phyloP scores from a whole-genome alignment of 1,140 invertebrate genomes.

The Drosophila orosa region DNA sequence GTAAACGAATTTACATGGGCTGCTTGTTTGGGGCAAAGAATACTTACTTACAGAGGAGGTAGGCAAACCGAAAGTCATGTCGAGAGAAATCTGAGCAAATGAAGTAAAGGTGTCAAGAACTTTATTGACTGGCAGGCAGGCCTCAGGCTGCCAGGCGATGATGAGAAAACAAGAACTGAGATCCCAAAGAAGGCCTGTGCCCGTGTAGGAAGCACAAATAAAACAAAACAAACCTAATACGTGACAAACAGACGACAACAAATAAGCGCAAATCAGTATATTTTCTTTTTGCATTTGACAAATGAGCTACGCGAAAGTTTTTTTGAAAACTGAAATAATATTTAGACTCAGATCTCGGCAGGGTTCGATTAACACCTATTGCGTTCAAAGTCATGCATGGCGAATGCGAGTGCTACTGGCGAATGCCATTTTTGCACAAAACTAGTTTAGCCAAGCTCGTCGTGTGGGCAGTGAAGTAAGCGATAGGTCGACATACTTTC shows the following conservation, averaged over 20 bases:
- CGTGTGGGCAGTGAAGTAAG: slow-evolving; percentile 59
- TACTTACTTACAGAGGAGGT: slow-evolving; percentile 7
- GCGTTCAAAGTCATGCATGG: slow-evolving; percentile 68
- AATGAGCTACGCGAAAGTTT: slow-evolving; percentile 79
- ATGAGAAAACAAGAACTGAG: slow-evolving; percentile 34
- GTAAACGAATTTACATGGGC: slow-evolving; percentile 38
- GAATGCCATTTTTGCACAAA: slow-evolving; percentile 30
- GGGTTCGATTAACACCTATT: slow-evolving; percentile 68
- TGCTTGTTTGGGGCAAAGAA: slow-evolving; percentile 12
- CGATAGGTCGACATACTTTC: slow-evolving; percentile 73
- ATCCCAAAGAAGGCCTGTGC: slow-evolving; percentile 2
- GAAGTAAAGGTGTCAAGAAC: slow-evolving; percentile 81
- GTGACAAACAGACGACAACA: slow-evolving; percentile 59
- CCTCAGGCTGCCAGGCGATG: slow-evolving; percentile 50
- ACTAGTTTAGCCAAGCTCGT: slow-evolving; percentile 56
- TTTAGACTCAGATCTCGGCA: slow-evolving; percentile 1
- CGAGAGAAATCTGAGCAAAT: slow-evolving; percentile 76
- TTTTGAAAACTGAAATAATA: slow-evolving; percentile 29
- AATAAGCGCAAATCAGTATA: slow-evolving; percentile 32
- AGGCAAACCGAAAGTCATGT: slow-evolving; percentile 73
- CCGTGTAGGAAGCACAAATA: slow-evolving; percentile 47
- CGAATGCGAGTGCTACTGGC: slow-evolving; percentile 21
- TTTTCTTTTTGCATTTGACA: slow-evolving; percentile 61
- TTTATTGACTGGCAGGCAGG: slow-evolving; percentile 77
- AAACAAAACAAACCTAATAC: slow-evolving; percentile 70